A percentile compares a stretch with the other conserved stretches of the same genome.
phyloP scores from a whole-genome alignment of 2,113 vertebrate genomes.

The Tetraodon nigroviridis region DNA sequence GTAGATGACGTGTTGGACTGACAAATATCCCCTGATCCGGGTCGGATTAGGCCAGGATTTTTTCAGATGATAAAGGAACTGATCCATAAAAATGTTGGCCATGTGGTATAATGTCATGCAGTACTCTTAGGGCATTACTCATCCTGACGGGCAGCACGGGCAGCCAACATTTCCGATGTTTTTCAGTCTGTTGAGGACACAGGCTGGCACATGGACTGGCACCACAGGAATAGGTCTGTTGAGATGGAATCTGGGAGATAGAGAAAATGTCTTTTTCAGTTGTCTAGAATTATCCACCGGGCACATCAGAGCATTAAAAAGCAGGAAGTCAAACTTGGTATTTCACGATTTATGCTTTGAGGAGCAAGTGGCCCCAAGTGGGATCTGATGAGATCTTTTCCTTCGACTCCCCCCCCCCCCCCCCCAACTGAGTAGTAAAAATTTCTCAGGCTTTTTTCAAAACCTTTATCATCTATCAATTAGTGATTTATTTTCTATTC shows the following conservation, averaged over 20 bases:
- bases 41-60: conserved; percentile 30
- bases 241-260: conserved; percentile 4
- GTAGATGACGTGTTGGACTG: conserved; percentile 2
- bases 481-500: background rate
- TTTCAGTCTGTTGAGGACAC: conserved; percentile 1
- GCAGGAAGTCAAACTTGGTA: conserved; percentile 35
- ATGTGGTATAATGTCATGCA: conserved; percentile 40
- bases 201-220: conserved; percentile 10
- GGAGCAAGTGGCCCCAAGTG: conserved; percentile 51
- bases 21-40: background rate
- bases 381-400: background rate
- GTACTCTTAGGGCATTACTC: conserved; percentile 39
- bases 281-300: conserved; percentile 40
- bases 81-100: conserved; percentile 34
- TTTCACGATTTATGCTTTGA: conserved; percentile 51
- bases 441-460: conserved; percentile 33
- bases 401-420: no score
- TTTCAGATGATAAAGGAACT: conserved; percentile 30
- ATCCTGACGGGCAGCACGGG: conserved; percentile 10
- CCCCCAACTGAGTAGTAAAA: conserved; percentile 35
- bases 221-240: background rate
- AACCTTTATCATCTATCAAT: conserved; percentile 10
- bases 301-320: conserved; percentile 30
- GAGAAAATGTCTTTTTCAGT: conserved; percentile 28
- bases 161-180: conserved; percentile 16